Conservation (phyloP, 2,888 invertebrate species). For the Dexiosoma caninum region DNA sequence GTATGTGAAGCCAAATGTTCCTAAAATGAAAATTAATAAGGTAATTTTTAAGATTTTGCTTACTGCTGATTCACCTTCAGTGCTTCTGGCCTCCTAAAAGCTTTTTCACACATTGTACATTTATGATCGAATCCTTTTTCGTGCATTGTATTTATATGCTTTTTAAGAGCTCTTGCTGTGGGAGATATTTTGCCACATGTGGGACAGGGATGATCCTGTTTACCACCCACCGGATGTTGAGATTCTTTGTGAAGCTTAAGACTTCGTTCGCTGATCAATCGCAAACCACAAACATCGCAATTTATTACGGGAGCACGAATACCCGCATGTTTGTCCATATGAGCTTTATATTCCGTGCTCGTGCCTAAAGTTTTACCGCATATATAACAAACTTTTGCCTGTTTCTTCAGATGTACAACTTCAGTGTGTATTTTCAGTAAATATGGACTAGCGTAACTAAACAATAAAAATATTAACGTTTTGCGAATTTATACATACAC, state of each 20-base stretch:
- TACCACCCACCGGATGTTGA: slow-evolving; percentile 72
- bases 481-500: too few species aligned
- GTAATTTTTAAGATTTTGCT: neutral
- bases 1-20: slow-evolving; percentile 75
- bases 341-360: slow-evolving; percentile 71
- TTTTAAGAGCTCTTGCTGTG: slow-evolving; percentile 73
- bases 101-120: slow-evolving; percentile 75
- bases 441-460: slow-evolving; percentile 72
- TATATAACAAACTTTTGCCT: slow-evolving; percentile 74
- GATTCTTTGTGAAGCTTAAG: slow-evolving; percentile 72
- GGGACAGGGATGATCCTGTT: slow-evolving; percentile 71
- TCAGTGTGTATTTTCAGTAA: slow-evolving; percentile 69
- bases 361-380: slow-evolving; percentile 74
- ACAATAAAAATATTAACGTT: slow-evolving; percentile 49
- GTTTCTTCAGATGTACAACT: slow-evolving; percentile 72
- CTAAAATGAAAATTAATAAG: slow-evolving; percentile 55
- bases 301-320: slow-evolving; percentile 68
- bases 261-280: slow-evolving; percentile 71
- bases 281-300: slow-evolving; percentile 72
- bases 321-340: slow-evolving; percentile 73
- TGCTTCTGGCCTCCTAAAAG: slow-evolving; percentile 71
- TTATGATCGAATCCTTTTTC: slow-evolving; percentile 71
- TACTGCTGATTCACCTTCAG: neutral
- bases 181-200: slow-evolving; percentile 74
- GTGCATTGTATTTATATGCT: slow-evolving; percentile 75